Base-by-base conservation (phyloP, 2,797 vertebrate genomes). In the Heteromormyrus szaboi region DNA sequence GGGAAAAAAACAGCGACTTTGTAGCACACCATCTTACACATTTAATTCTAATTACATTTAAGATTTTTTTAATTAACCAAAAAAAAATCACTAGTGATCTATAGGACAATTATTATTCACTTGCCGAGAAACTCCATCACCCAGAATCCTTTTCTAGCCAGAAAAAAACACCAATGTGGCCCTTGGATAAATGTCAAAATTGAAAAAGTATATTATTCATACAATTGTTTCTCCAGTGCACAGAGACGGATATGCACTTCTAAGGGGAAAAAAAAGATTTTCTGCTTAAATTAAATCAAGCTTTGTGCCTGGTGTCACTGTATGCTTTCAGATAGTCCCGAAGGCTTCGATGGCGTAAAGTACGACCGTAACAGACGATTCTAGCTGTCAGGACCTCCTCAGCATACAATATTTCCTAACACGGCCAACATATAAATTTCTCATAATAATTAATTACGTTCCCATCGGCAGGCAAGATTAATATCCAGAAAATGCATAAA, bases 241-340 rank as follows among this genome's bases (percentile, higher is more conserved):
- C n/a, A 51, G 48, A 85, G 37, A 81, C 17, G 1, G 41, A 44
- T 81, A 25, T 56, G 33, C 65, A 72, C 29, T 72, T 72, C 65
- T 33, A 72, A 72, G 33, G 29, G 29, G 2, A 37, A 29, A 14
- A 85, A 25, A 25, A 85, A 50, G 19, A 11, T 51, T 33, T 85
- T 19, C 48, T 59, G 9, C 37, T 53, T 62, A 86, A 86, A 86
- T 53, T 22, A 53, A 86, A 86, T 59, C 85, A 86, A 56, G 51
- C 54, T 29, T 86, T 86, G 54, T 56, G 54, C 17, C 53, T 33
- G 51, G 14, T 85, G 84, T 51, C 84, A 29, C 14, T 33, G 5
- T 14, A 14, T 19, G 54, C 51, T 17, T n/a, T 41, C 25, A 59
- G 29, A 41, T 8, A n/a, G 29, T 56, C 11, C 22, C 51, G 33